A percentile compares a stretch with the other conserved stretches of the same genome.
These are phyloP conservation scores for Lates calcarifer DNA, from an alignment of 2,113 vertebrate genomes.

Conservation along the genomic window DNA sequence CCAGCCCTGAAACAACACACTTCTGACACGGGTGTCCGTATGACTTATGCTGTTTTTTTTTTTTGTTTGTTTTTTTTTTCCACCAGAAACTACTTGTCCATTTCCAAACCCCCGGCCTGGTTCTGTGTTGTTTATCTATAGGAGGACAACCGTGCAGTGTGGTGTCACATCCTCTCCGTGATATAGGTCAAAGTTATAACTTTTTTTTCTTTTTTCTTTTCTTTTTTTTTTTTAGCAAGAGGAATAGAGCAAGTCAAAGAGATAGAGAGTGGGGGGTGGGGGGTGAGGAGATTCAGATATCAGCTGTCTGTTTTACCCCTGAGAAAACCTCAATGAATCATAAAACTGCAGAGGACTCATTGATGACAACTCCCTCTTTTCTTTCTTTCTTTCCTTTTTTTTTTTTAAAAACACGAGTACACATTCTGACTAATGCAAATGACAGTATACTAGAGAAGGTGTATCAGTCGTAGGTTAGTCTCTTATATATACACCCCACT, in stretches of 20 bases:
- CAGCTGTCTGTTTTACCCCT: constrained; percentile 65
- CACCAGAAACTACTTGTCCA: constrained; percentile 30
- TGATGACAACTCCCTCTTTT: constrained; percentile 57
- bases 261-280: constrained; percentile 17
- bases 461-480: constrained; percentile 32
- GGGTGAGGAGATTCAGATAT: constrained; percentile 60
- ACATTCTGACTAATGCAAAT: constrained; percentile 42
- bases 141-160: constrained; percentile 36
- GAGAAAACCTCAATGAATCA: constrained; percentile 66
- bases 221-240: constrained; percentile 28
- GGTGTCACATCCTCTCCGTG: constrained; percentile 62
- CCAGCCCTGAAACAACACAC: constrained; percentile 62
- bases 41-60: constrained; percentile 47
- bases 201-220: constrained; percentile 41
- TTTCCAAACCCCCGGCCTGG: constrained; percentile 27
- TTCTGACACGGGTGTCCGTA: constrained; percentile 64
- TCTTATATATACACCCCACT: constrained; percentile 21
- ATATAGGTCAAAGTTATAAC: constrained; percentile 74
- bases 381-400: not conserved
- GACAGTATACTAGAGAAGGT: constrained; percentile 12
- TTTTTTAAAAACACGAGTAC: constrained; percentile 23
- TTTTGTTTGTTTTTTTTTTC: not conserved
- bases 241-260: constrained; percentile 47
- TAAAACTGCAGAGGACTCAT: constrained; percentile 54
- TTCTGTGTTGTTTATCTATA: constrained; percentile 55